Base-by-base conservation (phyloP, 92 coral and sea anemone genomes). In the Phenganax marumi region DNA sequence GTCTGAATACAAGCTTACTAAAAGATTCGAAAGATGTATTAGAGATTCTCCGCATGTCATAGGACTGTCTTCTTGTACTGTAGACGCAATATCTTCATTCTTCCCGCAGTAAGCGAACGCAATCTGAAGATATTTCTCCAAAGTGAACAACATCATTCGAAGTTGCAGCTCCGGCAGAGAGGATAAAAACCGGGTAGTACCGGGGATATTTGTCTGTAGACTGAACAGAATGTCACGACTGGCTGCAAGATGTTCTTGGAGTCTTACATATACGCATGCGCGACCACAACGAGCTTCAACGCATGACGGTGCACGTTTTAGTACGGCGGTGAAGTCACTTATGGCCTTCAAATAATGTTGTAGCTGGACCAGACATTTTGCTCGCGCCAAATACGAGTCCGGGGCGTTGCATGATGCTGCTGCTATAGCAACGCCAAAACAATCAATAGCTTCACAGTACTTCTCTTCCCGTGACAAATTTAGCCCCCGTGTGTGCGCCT, bases 231-330 rank as follows among this genome's bases (percentile, higher is more conserved):
- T 65, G 68, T 93, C 97, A 6, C 78, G 84, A 66, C 88, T 77
- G 17, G 97, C 86, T 22, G 84, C 92, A 48, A 77, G 57, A 49
- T 77, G 71, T 56, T 77, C 82, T 49, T 77, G 70, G 17, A 77
- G 82, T 58, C 70, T 39, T 5, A 57, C 51, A 48, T 77, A 77
- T 39, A 90, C 85, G 54, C 74, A 85, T 8, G 90, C 91, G 47
- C 93, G 91, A 13, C 92, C 92, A 23, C 97, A 92, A 46, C 89
- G 85, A 61, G 97, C 93, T 76, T 90, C 93, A 5, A 86, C 91
- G 68, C 86, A 83, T 3, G 76, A 77, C 22, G 93, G 93, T 64
- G 91, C 84, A 52, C 92, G 76, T 70, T 87, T 84, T 8, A 93
- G 82, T 19, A 97, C 92, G 7, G 84, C 84, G 62, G 85, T 84